Evolutionary conservation across 2,888 invertebrate species (phyloP).

Genomic region (Rhogogaster chlorosoma): DNA sequence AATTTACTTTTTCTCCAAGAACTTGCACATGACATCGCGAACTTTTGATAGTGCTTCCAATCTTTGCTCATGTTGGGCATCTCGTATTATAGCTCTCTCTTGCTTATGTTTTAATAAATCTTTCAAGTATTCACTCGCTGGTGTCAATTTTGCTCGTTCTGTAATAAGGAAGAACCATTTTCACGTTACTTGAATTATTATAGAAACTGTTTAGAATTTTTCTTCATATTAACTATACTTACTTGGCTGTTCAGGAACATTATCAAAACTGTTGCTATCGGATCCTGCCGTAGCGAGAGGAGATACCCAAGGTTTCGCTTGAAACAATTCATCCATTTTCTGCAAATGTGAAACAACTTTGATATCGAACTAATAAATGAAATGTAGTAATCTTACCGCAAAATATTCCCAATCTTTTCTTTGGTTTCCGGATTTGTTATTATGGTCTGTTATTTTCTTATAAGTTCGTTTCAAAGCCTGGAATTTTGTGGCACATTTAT

Average conservation of each 20-base stretch:
- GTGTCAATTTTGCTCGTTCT: neutral
- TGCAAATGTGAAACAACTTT: neutral
- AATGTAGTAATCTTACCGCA: neutral
- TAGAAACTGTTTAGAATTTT: neutral
- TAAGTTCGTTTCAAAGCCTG: neutral
- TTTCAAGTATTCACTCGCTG: neutral
- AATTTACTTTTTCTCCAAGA: neutral
- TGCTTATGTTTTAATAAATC: neutral
- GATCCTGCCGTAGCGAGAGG: slow-evolving; percentile 4
- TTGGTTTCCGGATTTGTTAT: neutral
- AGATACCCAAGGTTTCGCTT: neutral
- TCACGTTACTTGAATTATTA: neutral
- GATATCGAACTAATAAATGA: neutral
- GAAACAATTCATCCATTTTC: neutral
- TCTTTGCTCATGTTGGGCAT: neutral
- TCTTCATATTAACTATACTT: neutral
- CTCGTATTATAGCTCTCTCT: neutral
- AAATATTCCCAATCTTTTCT: slow-evolving; percentile 11
- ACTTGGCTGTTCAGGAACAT: neutral
- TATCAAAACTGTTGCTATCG: neutral
- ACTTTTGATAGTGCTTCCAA: neutral
- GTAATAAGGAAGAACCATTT: neutral
- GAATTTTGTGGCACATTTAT: neutral
- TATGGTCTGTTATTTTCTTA: neutral
- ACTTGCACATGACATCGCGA: neutral